Conservation (phyloP, 2,113 vertebrate species). For the Psittacus erithacus region DNA sequence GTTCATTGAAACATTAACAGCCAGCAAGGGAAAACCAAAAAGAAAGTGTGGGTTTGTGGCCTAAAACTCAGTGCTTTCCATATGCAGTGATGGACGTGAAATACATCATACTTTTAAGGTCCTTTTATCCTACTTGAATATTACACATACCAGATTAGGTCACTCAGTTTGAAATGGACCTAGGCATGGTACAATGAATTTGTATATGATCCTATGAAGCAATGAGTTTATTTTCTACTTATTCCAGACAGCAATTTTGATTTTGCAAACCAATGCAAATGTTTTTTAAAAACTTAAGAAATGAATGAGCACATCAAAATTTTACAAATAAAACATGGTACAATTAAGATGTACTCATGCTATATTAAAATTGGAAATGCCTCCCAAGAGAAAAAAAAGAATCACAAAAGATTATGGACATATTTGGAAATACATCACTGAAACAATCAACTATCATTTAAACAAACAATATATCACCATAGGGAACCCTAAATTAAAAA, state of each 20-base stretch:
- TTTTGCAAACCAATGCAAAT: neutral
- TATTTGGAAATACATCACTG: constrained; percentile 30
- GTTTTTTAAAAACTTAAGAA: neutral
- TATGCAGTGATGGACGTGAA: neutral
- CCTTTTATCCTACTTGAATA: neutral
- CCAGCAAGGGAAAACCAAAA: neutral
- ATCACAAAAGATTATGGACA: neutral
- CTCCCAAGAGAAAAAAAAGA: constrained; percentile 20
- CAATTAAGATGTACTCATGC: neutral
- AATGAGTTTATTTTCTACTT: neutral
- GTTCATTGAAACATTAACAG: neutral
- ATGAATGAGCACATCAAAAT: neutral
- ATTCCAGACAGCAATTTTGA: neutral
- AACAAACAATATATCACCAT: constrained; percentile 41
- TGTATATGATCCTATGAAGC: neutral
- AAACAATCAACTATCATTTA: constrained; percentile 46
- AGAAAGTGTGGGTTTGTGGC: neutral
- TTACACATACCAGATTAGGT: neutral
- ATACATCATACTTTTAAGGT: neutral
- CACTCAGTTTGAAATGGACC: neutral
- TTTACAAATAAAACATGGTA: neutral
- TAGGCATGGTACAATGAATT: neutral
- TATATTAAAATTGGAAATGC: constrained; percentile 2
- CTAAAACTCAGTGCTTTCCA: neutral
- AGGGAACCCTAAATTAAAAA: constrained; percentile 62